Conservation (phyloP, 2,113 vertebrate genomes). For the Heteronetta atricapilla region DNA sequence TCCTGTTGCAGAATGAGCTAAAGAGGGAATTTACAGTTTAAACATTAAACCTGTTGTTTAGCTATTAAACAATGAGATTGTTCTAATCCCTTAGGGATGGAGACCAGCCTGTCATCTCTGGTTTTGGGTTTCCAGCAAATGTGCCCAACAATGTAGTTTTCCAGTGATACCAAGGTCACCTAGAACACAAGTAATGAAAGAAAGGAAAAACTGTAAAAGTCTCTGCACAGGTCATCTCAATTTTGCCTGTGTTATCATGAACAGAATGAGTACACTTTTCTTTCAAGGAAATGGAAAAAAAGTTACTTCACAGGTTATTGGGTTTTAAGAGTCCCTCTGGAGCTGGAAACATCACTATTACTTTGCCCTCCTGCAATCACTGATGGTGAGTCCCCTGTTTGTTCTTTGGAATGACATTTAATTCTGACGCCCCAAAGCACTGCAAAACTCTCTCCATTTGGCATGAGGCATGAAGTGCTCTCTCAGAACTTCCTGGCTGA, state of each 20-base stretch:
- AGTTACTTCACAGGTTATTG: neutral
- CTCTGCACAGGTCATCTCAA: neutral
- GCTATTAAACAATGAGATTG: slow-evolving; percentile 55
- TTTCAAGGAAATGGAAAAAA: slow-evolving; percentile 5
- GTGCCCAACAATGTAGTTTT: neutral
- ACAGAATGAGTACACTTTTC: neutral
- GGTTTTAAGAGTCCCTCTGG: neutral
- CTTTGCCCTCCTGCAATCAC: neutral
- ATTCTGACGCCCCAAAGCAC: neutral
- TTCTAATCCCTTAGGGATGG: slow-evolving; percentile 7
- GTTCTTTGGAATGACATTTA: neutral
- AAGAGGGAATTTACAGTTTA: slow-evolving; percentile 62
- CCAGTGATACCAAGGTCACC: neutral
- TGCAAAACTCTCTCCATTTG: neutral
- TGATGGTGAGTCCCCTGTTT: neutral
- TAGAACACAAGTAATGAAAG: neutral
- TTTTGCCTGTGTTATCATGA: neutral
- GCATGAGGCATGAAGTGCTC: neutral
- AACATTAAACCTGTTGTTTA: slow-evolving; percentile 64
- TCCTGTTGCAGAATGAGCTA: slow-evolving; percentile 35
- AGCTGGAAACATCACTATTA: neutral
- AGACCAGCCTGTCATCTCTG: neutral
- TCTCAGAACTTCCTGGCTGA: neutral
- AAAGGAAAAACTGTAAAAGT: neutral
- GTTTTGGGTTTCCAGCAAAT: neutral